Percentiles rank a stretch among this genome's conserved stretches.
These are phyloP conservation scores for Sympetrum striolatum DNA, from an alignment of 2,888 invertebrate genomes.

Conservation along the genomic window DNA sequence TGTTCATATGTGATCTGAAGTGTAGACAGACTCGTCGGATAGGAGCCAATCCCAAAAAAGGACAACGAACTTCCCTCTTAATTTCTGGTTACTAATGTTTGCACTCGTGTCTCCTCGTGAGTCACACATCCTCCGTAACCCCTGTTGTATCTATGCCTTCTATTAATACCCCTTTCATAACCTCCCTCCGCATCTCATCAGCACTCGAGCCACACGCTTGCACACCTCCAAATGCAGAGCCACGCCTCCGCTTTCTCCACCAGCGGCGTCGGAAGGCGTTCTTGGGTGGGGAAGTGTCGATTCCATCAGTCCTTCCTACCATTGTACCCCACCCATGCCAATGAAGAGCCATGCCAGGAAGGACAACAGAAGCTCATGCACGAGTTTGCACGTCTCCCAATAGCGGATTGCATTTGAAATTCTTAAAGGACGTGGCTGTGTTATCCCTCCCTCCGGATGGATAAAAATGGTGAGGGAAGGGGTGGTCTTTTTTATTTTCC, in stretches of 20 bases:
- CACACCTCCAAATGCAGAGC: not conserved
- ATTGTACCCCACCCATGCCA: not conserved
- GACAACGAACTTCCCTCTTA: no score
- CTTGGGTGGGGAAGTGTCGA: not conserved
- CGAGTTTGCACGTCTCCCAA: not conserved
- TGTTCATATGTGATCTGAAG: no score
- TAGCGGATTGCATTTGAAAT: not conserved
- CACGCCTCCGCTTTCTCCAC: not conserved
- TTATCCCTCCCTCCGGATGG: not conserved
- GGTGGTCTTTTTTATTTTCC: not conserved
- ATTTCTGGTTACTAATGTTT: no score
- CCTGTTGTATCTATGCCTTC: not conserved
- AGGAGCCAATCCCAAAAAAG: no score
- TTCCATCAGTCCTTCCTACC: not conserved
- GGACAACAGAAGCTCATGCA: not conserved
- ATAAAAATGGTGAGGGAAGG: not conserved
- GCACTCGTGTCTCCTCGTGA: not conserved
- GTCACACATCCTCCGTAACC: not conserved
- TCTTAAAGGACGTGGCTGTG: not conserved
- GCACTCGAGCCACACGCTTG: not conserved
- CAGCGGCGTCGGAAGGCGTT: not conserved
- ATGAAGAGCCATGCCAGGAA: not conserved
- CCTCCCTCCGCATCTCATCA: not conserved
- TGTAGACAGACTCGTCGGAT: no score
- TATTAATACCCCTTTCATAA: not conserved